A percentile compares a stretch with the other conserved stretches of the same genome.
Conservation (phyloP, 2,888 invertebrate species). For the Micoletzkya japonica region DNA sequence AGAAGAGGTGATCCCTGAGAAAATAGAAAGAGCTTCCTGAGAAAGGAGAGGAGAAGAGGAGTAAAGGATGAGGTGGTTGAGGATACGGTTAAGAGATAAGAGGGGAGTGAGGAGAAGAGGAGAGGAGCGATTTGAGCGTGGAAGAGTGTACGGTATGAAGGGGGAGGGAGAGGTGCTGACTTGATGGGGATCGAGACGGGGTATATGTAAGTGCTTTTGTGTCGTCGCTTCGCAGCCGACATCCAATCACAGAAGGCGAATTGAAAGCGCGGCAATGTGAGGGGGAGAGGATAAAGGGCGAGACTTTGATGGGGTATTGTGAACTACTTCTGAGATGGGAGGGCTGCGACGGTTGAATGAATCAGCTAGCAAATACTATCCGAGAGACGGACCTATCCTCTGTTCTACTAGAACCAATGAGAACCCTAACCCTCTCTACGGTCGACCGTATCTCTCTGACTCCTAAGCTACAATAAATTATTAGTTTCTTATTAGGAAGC, state of each 20-base stretch:
- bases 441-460: too few relatives aligned
- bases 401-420: too few relatives aligned
- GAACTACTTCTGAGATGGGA: not conserved
- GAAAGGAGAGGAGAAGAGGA: not conserved
- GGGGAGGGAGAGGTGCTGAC: not conserved
- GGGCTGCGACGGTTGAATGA: not conserved
- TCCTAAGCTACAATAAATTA: too few relatives aligned
- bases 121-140: not conserved
- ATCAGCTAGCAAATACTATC: not conserved
- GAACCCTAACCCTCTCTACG: too few relatives aligned
- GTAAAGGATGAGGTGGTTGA: not conserved
- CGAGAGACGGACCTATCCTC: too few relatives aligned
- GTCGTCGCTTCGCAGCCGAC: conserved; percentile 3
- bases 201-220: conserved; percentile 15
- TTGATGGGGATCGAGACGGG: not conserved
- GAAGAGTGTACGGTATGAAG: too few relatives aligned
- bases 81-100: not conserved
- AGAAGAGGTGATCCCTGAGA: too few relatives aligned
- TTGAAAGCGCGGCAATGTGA: not conserved
- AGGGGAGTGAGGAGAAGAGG: not conserved
- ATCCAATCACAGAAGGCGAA: conserved; percentile 6
- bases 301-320: not conserved
- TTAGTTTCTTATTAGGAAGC: too few relatives aligned
- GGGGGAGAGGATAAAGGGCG: conserved; percentile 1
- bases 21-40: conserved; percentile 10